Percentiles rank a stretch among this genome's conserved stretches.
Conservation (phyloP, 2,113 vertebrate genomes). For the Dicentrarchus labrax region DNA sequence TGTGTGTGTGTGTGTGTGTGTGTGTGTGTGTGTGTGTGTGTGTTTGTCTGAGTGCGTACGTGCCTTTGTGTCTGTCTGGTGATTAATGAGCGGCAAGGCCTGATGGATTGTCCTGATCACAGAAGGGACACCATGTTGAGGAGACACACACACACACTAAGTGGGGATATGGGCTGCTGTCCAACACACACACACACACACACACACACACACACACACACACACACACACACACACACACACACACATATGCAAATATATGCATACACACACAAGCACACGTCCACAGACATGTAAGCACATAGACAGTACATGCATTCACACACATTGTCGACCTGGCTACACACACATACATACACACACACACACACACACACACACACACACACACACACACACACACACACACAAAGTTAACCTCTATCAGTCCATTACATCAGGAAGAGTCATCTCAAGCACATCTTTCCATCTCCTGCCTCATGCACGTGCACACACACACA, state of each 20-base stretch:
- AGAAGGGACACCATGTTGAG: slow-evolving; percentile 79
- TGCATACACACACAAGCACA: not conserved
- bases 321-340: not conserved
- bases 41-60: slow-evolving; percentile 45
- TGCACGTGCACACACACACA: not conserved
- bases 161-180: slow-evolving; percentile 42
- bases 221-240: slow-evolving; percentile 4
- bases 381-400: slow-evolving; percentile 9
- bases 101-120: slow-evolving; percentile 84
- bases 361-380: slow-evolving; percentile 8
- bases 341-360: slow-evolving; percentile 18
- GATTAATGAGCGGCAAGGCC: slow-evolving; percentile 80
- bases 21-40: slow-evolving; percentile 33
- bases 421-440: slow-evolving; percentile 60
- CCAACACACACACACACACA: slow-evolving; percentile 22
- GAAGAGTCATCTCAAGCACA: slow-evolving; percentile 47
- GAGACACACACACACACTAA: slow-evolving; percentile 65
- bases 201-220: not conserved
- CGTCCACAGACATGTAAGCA: not conserved
- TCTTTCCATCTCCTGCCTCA: slow-evolving; percentile 28
- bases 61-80: slow-evolving; percentile 49
- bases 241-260: not conserved
- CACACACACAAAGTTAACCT: slow-evolving; percentile 30
- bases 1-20: slow-evolving; percentile 42
- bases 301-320: not conserved